A percentile compares a stretch with the other conserved stretches of the same genome.
phyloP scores from a whole-genome alignment of 2,113 vertebrate species.

The Megaceryle maxima region DNA sequence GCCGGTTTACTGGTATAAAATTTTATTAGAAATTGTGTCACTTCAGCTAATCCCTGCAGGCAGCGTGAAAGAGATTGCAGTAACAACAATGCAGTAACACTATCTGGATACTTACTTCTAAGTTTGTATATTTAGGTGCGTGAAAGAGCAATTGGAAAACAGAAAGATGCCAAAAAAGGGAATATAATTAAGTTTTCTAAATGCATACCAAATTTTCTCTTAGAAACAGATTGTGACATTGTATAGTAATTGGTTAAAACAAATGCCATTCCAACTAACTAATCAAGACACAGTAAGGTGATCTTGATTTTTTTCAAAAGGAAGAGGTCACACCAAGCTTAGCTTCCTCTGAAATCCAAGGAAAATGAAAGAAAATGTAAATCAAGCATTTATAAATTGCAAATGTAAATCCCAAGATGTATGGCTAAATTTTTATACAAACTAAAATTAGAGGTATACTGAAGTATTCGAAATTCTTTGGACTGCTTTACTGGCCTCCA shows the following conservation, averaged over 20 bases:
- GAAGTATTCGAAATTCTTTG: neutral
- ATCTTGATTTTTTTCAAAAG: neutral
- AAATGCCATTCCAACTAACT: neutral
- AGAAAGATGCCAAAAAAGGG: neutral
- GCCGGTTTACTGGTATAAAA: constrained; percentile 26
- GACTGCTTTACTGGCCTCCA: neutral
- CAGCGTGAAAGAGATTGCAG: neutral
- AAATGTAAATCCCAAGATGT: neutral
- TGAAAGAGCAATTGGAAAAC: neutral
- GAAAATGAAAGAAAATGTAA: neutral
- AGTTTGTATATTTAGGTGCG: neutral
- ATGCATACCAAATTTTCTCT: neutral
- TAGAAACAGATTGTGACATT: neutral
- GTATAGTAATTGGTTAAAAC: neutral
- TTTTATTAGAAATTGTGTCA: constrained; percentile 50
- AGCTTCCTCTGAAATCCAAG: neutral
- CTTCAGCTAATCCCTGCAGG: constrained; percentile 31
- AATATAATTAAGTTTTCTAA: neutral
- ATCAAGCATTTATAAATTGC: neutral
- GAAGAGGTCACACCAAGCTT: neutral
- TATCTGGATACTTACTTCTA: neutral
- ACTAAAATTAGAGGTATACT: neutral
- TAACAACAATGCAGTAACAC: neutral
- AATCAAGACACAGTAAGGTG: neutral
- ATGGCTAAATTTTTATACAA: neutral